phyloP scores from a whole-genome alignment of 2,888 invertebrate species.

The Lottia scabra region DNA sequence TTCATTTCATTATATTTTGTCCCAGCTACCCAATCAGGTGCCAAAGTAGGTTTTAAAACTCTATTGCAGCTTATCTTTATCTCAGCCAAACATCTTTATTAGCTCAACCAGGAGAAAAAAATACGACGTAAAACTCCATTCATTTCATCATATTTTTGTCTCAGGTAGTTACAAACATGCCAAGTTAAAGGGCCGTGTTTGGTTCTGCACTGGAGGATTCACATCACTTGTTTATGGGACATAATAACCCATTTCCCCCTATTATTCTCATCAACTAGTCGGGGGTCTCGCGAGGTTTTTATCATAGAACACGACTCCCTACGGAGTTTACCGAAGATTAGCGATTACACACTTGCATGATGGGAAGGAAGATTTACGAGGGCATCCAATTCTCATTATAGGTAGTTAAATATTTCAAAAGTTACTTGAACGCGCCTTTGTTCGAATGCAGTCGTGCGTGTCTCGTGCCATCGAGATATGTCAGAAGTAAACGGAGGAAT shows the following conservation, averaged over 20 bases:
- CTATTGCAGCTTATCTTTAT: too few species aligned
- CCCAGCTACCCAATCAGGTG: too few species aligned
- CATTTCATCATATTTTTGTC: too few species aligned
- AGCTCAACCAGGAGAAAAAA: too few species aligned
- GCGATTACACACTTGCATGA: slow-evolving; percentile 2
- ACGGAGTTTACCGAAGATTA: slow-evolving; percentile 7
- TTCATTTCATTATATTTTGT: too few species aligned
- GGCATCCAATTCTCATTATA: not conserved
- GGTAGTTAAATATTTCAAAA: slow-evolving; percentile 6
- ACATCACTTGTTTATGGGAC: too few species aligned
- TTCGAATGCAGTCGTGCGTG: not conserved
- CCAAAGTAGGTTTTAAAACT: too few species aligned
- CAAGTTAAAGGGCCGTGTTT: too few species aligned
- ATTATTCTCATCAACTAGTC: not conserved
- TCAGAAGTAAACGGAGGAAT: not conserved
- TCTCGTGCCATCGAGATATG: not conserved
- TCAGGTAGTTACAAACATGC: too few species aligned
- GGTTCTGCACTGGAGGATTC: too few species aligned
- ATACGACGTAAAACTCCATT: too few species aligned
- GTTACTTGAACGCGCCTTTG: slow-evolving; percentile 3
- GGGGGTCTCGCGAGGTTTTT: slow-evolving; percentile 1
- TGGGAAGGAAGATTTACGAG: slow-evolving; percentile 6
- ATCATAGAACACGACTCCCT: not conserved
- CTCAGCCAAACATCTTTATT: too few species aligned
- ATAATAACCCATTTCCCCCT: not conserved